These are phyloP conservation scores for Pseudochaenichthys georgianus DNA, from an alignment of 2,797 vertebrate genomes.

Conservation along the genomic window DNA sequence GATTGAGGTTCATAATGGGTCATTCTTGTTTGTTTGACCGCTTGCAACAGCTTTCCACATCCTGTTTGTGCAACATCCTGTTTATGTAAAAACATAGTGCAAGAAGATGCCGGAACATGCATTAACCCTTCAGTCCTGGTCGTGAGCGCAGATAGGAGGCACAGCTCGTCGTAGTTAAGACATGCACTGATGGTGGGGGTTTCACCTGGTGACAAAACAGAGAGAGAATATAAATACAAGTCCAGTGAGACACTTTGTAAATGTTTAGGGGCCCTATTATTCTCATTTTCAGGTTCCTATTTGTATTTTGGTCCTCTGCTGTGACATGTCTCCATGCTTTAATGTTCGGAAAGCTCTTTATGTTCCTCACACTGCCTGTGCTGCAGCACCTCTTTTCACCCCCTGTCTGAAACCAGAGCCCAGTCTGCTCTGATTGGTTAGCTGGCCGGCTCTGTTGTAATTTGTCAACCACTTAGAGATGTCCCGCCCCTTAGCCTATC, in stretches of 20 bases:
- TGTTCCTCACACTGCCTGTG: no score
- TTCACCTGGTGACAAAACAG: conserved; percentile 58
- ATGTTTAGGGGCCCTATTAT: background rate
- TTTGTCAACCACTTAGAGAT: no score
- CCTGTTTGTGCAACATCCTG: conserved; percentile 42
- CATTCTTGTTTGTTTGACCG: conserved; percentile 22
- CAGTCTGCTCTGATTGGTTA: no score
- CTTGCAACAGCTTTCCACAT: conserved; percentile 28
- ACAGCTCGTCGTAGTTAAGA: conserved; percentile 30
- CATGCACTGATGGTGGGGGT: conserved; percentile 24
- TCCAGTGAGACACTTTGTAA: background rate
- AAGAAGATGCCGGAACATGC: conserved; percentile 47
- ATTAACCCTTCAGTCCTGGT: conserved; percentile 8
- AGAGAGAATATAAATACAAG: conserved; percentile 17
- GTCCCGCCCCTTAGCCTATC: no score
- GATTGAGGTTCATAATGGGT: background rate
- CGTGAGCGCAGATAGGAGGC: conserved; percentile 16
- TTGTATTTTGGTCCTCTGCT: no score
- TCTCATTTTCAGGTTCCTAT: no score
- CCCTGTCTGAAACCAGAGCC: no score
- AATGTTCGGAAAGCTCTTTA: no score
- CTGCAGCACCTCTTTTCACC: no score
- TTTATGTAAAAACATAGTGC: conserved; percentile 21
- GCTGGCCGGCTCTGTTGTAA: no score
- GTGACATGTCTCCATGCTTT: no score